These are phyloP conservation scores for Choreutis nemorana DNA, from an alignment of 2,888 invertebrate species.

Conservation along the genomic window DNA sequence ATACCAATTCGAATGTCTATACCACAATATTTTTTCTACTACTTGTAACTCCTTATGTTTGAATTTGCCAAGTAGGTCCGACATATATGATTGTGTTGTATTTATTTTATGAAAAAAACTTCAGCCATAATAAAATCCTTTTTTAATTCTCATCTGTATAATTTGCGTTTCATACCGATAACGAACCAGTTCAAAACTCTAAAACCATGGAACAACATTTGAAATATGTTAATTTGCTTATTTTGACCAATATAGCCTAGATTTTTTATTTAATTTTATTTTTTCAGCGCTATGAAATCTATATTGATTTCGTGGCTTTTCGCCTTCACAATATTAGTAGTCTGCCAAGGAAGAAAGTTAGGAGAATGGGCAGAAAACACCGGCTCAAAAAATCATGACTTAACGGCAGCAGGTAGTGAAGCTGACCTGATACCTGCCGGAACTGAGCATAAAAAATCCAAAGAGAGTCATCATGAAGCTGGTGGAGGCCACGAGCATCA, in stretches of 20 bases:
- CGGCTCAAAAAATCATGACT: slow-evolving; percentile 10
- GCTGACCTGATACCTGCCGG: slow-evolving; percentile 57
- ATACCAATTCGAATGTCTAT: no score
- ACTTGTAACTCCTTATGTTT: no score
- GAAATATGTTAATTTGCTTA: not conserved
- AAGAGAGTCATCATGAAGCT: slow-evolving; percentile 64
- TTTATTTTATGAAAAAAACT: no score
- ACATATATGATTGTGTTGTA: no score
- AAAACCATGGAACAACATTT: not conserved
- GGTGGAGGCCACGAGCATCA: slow-evolving; percentile 77
- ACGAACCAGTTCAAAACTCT: no score
- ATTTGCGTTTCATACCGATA: no score
- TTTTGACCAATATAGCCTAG: slow-evolving; percentile 2
- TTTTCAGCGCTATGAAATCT: slow-evolving; percentile 37
- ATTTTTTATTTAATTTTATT: slow-evolving; percentile 5
- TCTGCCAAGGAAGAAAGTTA: slow-evolving; percentile 36
- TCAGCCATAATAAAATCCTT: no score
- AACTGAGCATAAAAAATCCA: slow-evolving; percentile 52
- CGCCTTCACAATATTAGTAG: slow-evolving; percentile 26
- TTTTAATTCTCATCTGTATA: no score
- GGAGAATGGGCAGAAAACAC: slow-evolving; percentile 25
- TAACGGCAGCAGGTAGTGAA: slow-evolving; percentile 12
- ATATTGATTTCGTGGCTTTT: slow-evolving; percentile 31
- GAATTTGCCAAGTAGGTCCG: no score
- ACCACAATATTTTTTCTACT: no score